These are phyloP conservation scores for Columba guinea DNA, from an alignment of 2,797 vertebrate genomes.

Conservation along the genomic window DNA sequence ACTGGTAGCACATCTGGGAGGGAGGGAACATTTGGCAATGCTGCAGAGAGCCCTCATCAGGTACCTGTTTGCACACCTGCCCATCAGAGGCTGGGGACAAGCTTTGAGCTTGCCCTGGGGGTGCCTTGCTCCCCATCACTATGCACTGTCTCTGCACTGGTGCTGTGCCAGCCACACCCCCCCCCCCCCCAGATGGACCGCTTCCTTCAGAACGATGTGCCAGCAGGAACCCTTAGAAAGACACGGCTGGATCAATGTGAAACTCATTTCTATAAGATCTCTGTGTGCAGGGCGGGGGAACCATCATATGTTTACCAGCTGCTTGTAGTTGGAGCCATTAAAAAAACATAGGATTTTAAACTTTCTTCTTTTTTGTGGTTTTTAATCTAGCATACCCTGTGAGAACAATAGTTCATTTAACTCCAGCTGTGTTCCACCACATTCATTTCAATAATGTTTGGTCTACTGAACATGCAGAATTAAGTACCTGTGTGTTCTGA, in stretches of 20 bases:
- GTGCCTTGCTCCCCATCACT: background rate
- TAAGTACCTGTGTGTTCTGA: constrained; percentile 59
- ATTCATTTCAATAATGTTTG: constrained; percentile 60
- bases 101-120: background rate
- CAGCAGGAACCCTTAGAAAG: constrained; percentile 33
- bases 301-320: constrained; percentile 55
- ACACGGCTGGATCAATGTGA: constrained; percentile 5
- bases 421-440: constrained; percentile 53
- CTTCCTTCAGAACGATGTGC: background rate
- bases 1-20: background rate
- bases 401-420: constrained; percentile 65
- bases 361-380: background rate
- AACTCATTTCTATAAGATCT: constrained; percentile 37
- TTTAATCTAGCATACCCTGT: constrained; percentile 45
- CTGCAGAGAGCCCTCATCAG: background rate
- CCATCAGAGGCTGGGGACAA: background rate
- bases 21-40: background rate
- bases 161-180: background rate
- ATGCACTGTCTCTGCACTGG: background rate
- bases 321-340: constrained; percentile 11
- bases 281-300: background rate
- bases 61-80: background rate
- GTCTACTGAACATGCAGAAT: constrained; percentile 50
- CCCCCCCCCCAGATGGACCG: background rate
- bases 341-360: background rate